phyloP scores from a whole-genome alignment of 2,888 invertebrate species.

The Bibio marci region DNA sequence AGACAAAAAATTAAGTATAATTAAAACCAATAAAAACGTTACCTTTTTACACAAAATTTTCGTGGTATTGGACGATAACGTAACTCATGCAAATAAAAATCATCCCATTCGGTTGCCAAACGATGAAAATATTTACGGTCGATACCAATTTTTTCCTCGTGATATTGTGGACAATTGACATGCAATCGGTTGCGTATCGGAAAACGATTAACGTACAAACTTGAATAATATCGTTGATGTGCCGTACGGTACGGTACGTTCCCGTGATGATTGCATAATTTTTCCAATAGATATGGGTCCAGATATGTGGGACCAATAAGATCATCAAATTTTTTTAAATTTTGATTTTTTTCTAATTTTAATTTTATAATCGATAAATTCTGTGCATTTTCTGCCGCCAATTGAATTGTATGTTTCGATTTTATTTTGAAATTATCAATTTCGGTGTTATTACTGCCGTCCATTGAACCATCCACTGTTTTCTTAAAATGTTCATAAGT shows the following conservation, averaged over 20 bases:
- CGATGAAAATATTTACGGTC: slow-evolving; percentile 6
- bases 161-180: slow-evolving; percentile 3
- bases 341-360: neutral
- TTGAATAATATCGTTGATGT: slow-evolving; percentile 3
- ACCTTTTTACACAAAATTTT: slow-evolving; percentile 8
- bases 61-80: slow-evolving; percentile 5
- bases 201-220: slow-evolving; percentile 1
- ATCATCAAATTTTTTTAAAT: slow-evolving; percentile 5
- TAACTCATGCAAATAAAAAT: slow-evolving; percentile 7
- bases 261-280: slow-evolving; percentile 5
- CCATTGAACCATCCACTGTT: too few species aligned
- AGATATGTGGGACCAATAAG: slow-evolving; percentile 8
- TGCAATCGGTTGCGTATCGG: slow-evolving; percentile 3
- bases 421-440: neutral
- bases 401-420: neutral
- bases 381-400: neutral
- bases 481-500: slow-evolving; percentile 1
- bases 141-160: neutral
- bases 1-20: too few species aligned
- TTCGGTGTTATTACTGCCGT: neutral
- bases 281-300: slow-evolving; percentile 8
- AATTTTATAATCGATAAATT: neutral
- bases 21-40: too few species aligned
- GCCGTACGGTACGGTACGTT: slow-evolving; percentile 1
- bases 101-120: slow-evolving; percentile 8